Evolutionary conservation across 2,113 vertebrate species (phyloP).

Genomic region (Pholis gunnellus): DNA sequence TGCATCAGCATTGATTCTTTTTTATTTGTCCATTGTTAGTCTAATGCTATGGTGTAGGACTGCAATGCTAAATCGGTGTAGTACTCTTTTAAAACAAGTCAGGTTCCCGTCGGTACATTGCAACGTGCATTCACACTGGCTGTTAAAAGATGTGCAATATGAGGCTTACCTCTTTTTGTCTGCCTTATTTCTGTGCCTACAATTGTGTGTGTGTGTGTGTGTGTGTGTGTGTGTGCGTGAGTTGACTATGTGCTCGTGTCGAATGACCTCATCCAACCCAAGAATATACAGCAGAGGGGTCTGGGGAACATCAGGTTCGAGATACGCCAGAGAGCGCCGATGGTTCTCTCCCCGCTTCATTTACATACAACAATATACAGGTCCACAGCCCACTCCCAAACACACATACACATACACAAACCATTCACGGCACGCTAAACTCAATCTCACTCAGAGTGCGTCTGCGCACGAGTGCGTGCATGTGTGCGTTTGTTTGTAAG

Average conservation of each 20-base stretch:
- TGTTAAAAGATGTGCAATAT: background rate
- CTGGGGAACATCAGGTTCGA: constrained; percentile 74
- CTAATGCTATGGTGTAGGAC: too few relatives aligned
- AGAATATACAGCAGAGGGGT: constrained; percentile 45
- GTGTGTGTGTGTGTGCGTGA: constrained; percentile 6
- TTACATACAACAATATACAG: constrained; percentile 82
- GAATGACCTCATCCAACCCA: constrained; percentile 71
- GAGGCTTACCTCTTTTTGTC: constrained; percentile 5
- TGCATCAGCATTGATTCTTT: background rate
- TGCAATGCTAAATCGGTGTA: background rate
- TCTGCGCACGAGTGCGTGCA: background rate
- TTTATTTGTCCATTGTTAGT: background rate
- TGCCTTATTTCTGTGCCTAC: background rate
- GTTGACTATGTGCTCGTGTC: constrained; percentile 41
- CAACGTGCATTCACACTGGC: background rate
- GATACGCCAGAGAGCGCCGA: constrained; percentile 32
- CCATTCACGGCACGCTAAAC: constrained; percentile 69
- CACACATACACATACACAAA: constrained; percentile 62
- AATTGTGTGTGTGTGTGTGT: constrained; percentile 5
- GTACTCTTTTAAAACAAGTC: background rate
- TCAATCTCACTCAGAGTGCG: constrained; percentile 62
- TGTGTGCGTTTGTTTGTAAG: constrained; percentile 21
- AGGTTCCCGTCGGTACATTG: background rate
- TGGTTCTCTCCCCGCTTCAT: constrained; percentile 68
- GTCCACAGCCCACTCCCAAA: constrained; percentile 64